phyloP scores from a whole-genome alignment of 2,113 vertebrate species.

The Hydropotes inermis region DNA sequence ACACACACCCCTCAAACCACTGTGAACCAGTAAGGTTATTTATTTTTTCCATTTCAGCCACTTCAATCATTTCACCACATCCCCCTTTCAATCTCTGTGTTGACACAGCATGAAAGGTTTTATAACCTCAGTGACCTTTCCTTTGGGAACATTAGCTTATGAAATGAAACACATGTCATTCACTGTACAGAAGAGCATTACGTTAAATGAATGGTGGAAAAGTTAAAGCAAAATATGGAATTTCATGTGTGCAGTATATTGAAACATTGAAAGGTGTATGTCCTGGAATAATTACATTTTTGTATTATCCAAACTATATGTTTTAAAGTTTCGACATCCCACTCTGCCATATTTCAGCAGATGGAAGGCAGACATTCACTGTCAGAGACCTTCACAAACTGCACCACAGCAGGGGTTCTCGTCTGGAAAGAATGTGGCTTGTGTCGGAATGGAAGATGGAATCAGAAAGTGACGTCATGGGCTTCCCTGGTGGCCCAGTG shows the following conservation, averaged over 20 bases:
- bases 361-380: background rate
- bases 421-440: background rate
- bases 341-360: background rate
- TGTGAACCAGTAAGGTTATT: constrained; percentile 87
- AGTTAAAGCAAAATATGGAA: background rate
- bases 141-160: background rate
- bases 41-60: constrained; percentile 76
- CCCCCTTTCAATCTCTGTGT: constrained; percentile 94
- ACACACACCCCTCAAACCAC: background rate
- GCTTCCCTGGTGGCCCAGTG: background rate
- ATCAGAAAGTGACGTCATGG: background rate
- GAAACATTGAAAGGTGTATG: background rate
- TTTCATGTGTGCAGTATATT: background rate
- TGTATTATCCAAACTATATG: background rate
- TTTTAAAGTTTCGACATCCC: background rate
- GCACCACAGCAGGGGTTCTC: no score
- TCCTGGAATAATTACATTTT: background rate
- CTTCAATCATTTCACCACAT: constrained; percentile 92
- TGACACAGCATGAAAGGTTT: constrained; percentile 71
- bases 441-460: background rate
- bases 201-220: background rate
- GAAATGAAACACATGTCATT: background rate
- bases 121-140: background rate
- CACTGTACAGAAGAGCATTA: background rate
- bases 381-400: background rate